Percentiles rank a stretch among this genome's conserved stretches.
These are phyloP conservation scores for Tridacna gigas DNA, from an alignment of 2,888 invertebrate genomes.

Conservation along the genomic window DNA sequence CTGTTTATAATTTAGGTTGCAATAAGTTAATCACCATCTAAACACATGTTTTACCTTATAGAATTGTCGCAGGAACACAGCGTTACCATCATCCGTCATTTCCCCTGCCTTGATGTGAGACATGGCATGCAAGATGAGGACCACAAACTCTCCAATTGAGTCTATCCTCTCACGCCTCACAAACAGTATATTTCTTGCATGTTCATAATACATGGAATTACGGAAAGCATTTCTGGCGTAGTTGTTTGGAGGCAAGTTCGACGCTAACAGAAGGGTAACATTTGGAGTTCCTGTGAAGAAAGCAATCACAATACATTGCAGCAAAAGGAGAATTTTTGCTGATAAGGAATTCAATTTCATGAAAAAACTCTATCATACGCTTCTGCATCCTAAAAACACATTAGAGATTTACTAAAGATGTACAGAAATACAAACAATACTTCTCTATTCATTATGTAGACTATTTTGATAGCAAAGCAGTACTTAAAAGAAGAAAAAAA, in stretches of 20 bases:
- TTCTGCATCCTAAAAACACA: no score
- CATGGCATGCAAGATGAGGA: constrained; percentile 82
- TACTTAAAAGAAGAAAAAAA: no score
- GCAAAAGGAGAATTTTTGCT: no score
- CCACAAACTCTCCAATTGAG: constrained; percentile 83
- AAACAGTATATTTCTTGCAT: constrained; percentile 80
- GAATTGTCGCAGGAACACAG: constrained; percentile 81
- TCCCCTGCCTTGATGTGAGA: constrained; percentile 82
- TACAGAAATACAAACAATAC: no score
- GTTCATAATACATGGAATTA: constrained; percentile 81
- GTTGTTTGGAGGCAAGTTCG: constrained; percentile 82
- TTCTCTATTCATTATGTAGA: no score
- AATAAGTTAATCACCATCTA: no score
- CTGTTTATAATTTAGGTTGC: no score
- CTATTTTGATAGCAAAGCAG: no score
- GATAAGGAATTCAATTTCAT: no score
- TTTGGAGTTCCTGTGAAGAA: constrained; percentile 71
- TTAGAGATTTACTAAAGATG: no score
- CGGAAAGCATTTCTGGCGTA: constrained; percentile 81
- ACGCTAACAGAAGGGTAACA: constrained; percentile 82
- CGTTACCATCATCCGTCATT: constrained; percentile 80
- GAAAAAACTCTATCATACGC: no score
- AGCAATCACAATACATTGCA: not conserved
- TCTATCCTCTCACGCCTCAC: constrained; percentile 81
- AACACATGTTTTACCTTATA: constrained; percentile 74